phyloP scores from a whole-genome alignment of 2,797 vertebrate genomes.

The Catostomus latipinnis region DNA sequence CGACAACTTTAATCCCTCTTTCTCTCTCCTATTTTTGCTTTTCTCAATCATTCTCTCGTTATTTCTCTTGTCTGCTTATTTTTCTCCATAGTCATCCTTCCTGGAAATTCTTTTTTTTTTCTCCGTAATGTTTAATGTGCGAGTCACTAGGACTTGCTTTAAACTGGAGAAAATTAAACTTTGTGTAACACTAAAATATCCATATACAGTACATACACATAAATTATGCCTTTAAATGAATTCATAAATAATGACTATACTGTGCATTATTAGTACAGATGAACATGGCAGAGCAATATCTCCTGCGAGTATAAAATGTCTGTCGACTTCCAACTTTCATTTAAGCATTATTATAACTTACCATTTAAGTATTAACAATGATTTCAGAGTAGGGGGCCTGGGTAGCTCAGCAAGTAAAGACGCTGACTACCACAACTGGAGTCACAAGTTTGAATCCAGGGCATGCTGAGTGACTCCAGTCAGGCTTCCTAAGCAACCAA shows the following conservation, averaged over 20 bases:
- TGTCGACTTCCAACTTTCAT: background rate
- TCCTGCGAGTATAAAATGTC: background rate
- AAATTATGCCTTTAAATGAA: slow-evolving; percentile 21
- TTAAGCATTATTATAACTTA: background rate
- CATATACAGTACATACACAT: background rate
- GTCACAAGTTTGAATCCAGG: no score
- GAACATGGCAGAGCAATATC: slow-evolving; percentile 14
- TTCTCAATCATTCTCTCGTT: background rate
- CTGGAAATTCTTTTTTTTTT: background rate
- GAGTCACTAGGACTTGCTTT: slow-evolving; percentile 42
- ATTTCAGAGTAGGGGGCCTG: background rate
- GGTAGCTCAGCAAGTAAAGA: no score
- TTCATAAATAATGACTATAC: slow-evolving; percentile 17
- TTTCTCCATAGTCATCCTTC: slow-evolving; percentile 27
- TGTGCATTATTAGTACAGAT: background rate
- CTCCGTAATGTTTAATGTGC: slow-evolving; percentile 24
- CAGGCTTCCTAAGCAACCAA: no score
- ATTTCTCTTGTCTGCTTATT: slow-evolving; percentile 14
- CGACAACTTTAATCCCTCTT: no score
- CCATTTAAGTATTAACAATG: background rate
- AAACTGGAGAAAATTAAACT: slow-evolving; percentile 33
- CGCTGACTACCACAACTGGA: no score
- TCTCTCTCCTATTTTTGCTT: slow-evolving; percentile 12
- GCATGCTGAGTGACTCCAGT: no score
- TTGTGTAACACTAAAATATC: slow-evolving; percentile 37